Evolutionary conservation across 2,113 vertebrate genomes (phyloP).

Genomic region (Mus spicilegus): DNA sequence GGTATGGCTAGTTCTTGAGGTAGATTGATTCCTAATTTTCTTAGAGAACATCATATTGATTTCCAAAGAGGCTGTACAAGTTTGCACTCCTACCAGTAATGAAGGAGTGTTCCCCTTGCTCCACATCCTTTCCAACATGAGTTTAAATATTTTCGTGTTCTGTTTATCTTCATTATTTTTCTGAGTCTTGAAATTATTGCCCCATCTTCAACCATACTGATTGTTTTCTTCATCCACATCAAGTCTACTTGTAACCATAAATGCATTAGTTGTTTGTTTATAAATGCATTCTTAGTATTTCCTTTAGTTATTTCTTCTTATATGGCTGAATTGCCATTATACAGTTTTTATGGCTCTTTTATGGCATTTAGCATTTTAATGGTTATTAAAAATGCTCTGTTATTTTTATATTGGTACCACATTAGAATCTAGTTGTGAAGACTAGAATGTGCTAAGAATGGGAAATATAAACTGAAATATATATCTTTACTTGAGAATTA

Average conservation of each 20-base stretch:
- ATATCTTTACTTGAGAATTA: background rate
- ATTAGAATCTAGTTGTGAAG: background rate
- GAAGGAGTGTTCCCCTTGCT: background rate
- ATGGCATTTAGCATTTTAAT: background rate
- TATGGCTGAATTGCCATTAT: background rate
- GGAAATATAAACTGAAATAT: background rate
- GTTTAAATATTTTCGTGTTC: background rate
- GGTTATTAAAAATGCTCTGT: background rate
- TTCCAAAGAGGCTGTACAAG: background rate
- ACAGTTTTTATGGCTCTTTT: background rate
- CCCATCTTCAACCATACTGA: background rate
- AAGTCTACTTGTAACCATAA: background rate
- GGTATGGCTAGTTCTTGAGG: background rate
- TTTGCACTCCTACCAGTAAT: background rate
- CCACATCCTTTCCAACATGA: background rate
- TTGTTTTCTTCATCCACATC: background rate
- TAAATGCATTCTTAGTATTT: background rate
- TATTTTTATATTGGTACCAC: background rate
- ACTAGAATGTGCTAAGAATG: background rate
- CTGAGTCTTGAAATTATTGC: background rate
- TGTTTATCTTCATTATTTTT: background rate
- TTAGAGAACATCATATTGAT: background rate
- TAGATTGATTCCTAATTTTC: background rate
- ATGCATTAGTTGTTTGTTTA: conserved; percentile 8
- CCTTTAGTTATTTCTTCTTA: background rate